Evolutionary conservation across 1,140 invertebrate species (phyloP), one percentile per base, ranked within the genome.

Genomic region (Drosophila truncata): DNA sequence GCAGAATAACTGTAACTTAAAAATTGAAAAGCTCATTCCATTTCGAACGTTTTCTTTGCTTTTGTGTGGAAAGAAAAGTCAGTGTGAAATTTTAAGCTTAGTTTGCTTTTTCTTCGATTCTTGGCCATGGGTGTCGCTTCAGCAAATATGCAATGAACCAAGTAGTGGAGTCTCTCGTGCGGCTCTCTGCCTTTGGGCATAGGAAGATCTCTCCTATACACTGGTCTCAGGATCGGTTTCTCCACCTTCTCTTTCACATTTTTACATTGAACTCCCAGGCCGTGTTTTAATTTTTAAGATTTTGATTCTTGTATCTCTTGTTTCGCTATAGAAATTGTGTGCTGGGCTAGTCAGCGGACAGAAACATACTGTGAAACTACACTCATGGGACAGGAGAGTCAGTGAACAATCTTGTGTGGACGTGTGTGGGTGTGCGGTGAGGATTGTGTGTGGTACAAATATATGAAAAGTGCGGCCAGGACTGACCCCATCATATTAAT

Each of bases 1-100:
- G 91, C 91, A 91, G 87, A 92, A 92, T 92, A 92, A 84, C 91
- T 90, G 91, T 92, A 92, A 92, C 84, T 91, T 91, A 91, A 91
- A 91, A 91, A 91, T 91, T 87, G 81, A 83, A 80, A 72, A 78
- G 59, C 58, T 72, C 41, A 50, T 69, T 78, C 58, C 74, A 78
- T 78, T 62, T 78, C 55, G 63, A 78, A 78, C 76, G 65, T 58
- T 78, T 78, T 78, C 57, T 71, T 77, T 60, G 54, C 64, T 77
- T 65, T 49, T 37, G 42, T 58, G 54, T 41, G 41, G 50, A 88
- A 78, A 78, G 62, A 74, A 88, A 77, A 80, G 69, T 78, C 65
- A 39, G 52, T 73, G 61, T 80, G 66, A 79, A 72, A 60, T 62
- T 54, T 66, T 54, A 52, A 67, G 65, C 39, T 55, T 25, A 31